A percentile compares a stretch with the other conserved stretches of the same genome.
Evolutionary conservation across 2,113 vertebrate genomes (phyloP).

Genomic region (Zosterops pallidus): DNA sequence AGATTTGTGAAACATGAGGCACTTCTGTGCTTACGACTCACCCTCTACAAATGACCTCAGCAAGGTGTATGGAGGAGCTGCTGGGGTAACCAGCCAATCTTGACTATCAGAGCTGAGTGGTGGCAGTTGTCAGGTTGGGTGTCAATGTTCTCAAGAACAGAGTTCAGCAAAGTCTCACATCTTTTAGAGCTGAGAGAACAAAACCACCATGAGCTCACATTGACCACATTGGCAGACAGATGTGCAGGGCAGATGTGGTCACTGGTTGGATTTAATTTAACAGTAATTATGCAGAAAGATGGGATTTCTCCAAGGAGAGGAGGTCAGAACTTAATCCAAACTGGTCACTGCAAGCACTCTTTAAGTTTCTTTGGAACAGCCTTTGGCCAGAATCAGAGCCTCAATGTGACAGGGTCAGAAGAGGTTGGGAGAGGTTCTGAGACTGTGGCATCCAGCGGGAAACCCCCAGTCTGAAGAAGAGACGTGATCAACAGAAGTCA

Average conservation of each 20-base stretch:
- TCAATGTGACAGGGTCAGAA: background rate
- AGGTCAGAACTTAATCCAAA: background rate
- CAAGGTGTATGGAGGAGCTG: background rate
- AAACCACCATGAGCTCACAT: accelerated
- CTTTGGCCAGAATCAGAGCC: background rate
- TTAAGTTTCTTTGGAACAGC: background rate
- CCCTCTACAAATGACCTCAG: background rate
- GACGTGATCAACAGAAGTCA: background rate
- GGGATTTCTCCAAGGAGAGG: background rate
- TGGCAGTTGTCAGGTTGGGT: background rate
- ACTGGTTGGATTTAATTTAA: background rate
- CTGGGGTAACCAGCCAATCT: background rate
- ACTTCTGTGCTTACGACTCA: background rate
- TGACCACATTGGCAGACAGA: background rate
- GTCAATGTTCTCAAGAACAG: background rate
- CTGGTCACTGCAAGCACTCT: background rate
- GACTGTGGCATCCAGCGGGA: background rate
- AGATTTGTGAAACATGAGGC: background rate
- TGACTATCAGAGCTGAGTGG: background rate
- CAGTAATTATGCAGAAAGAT: background rate
- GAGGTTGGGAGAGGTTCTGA: background rate
- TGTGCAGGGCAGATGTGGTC: background rate
- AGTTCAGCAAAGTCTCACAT: background rate
- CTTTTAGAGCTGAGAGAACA: background rate
- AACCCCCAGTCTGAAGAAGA: background rate